Evolutionary conservation across 2,797 vertebrate species (phyloP).

Genomic region (Poecilia wingei): DNA sequence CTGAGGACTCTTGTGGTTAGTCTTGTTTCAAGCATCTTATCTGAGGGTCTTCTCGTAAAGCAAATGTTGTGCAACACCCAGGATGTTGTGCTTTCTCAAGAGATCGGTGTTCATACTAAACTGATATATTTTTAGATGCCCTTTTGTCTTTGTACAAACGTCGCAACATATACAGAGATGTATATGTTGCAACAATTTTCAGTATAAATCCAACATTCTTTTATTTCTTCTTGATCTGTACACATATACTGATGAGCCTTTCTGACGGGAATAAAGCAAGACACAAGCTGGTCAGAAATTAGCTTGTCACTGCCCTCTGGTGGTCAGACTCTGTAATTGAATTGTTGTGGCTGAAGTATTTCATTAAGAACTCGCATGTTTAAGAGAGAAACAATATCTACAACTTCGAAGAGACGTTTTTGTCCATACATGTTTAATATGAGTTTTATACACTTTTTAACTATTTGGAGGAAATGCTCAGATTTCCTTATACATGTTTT

Average conservation of each 20-base stretch:
- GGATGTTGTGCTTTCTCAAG: slow-evolving; percentile 19
- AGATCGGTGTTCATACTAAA: background rate
- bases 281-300: background rate
- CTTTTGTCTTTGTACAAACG: background rate
- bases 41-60: slow-evolving; percentile 43
- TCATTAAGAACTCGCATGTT: background rate
- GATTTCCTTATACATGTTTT: background rate
- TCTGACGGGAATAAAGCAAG: background rate
- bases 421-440: background rate
- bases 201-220: background rate
- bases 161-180: too few species aligned
- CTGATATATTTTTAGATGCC: background rate
- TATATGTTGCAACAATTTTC: background rate
- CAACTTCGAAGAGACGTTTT: background rate
- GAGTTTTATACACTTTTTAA: background rate
- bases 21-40: background rate
- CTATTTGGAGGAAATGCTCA: background rate
- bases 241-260: too few species aligned
- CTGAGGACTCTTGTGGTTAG: slow-evolving; percentile 29
- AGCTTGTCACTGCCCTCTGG: slow-evolving; percentile 11
- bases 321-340: slow-evolving; percentile 3
- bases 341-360: background rate
- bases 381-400: background rate
- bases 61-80: slow-evolving; percentile 42
- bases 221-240: background rate